Evolutionary conservation across 2,113 vertebrate genomes (phyloP), one percentile per base, ranked within the genome.

Genomic region (Rhea americana): DNA sequence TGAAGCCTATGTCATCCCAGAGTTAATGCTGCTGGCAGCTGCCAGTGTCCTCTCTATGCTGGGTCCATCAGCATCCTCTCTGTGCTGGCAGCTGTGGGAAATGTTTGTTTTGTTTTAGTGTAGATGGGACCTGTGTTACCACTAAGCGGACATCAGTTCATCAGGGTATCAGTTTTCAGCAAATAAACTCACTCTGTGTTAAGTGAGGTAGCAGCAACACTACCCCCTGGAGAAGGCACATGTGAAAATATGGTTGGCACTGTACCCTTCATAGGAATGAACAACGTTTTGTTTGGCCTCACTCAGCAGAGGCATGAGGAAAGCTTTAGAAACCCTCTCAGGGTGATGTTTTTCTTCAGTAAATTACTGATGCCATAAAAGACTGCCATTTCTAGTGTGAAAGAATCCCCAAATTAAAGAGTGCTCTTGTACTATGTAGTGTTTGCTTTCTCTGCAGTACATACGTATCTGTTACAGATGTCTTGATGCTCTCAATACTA

Each of bases 281-380:
- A 62, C 35, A 7, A 56, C 68, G 90, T 74, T 10, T 1, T 0
- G 22, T 62, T 59, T 58, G 68, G 90, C 93, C 89, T 89, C 14
- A 21, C 81, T 28, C 82, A 41, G 87, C 39, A 43, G 58, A 86
- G 89, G 87, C 28, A 7, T 2, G 9, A 82, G 90, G 81, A 95
- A 90, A 95, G 93, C 85, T 96, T 93, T 94, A 96, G 88, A 91
- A 94, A 93, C 93, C 95, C 93, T 92, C 82, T 93, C 71, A 70
- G 89, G 92, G 90, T 91, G 74, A 45, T 77, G 94, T 78, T 90
- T 92, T 91, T 45, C 83, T 87, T 89, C 90, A 83, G 91, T 94
- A 91, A 91, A 91, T 94, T 95, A 92, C 93, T 94, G 92, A 88
- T 92, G 87, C 71, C 53, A 0, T 93, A 63, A 62, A 47, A 90